Base-by-base conservation (phyloP, 1,140 invertebrate species). In the Megalonaias nervosa region DNA sequence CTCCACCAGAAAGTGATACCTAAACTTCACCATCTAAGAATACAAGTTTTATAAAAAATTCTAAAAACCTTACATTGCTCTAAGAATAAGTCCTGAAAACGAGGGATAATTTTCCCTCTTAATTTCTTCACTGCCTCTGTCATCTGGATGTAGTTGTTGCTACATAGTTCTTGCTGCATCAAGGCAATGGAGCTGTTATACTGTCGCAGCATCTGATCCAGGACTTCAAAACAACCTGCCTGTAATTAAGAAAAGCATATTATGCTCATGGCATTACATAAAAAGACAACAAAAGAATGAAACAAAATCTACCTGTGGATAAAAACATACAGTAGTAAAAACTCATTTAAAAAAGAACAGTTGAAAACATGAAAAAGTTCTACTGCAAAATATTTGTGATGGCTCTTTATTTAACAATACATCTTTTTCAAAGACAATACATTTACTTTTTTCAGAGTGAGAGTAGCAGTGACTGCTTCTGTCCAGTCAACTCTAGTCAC, bases 71-170 rank as follows among this genome's bases (percentile, higher is more conserved):
- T 67, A 80, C 73, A 75, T 71, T 78, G 76, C 62, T 78, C 76
- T 21, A 78, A 67, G 17, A 73, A 78, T 16, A 78, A 57, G 31
- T 78, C 76, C 57, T 78, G 76, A 6, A 78, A n/a, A 16, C 64
- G 26, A 16, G 76, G 76, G 14, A 78, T 16, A 13, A 67, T 38
- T 17, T 26, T 26, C n/a, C 64, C 17, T 0, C 65, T 17, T 16
- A 74, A 73, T 56, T 78, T 73, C 15, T 61, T 31, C 16, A 72
- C 21, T 21, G 48, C 69, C 48, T 78, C 62, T 48, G 14, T 56
- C 58, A 78, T 19, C 66, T 78, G 76, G 17, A 78, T 68, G 23
- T 73, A 78, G 31, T 78, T 78, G 48, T 78, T 78, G 70, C 64
- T 68, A 60, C 76, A 78, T 19, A 78, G 15, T 58, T 78, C 76